These are phyloP conservation scores for Alviniconcha marisindica DNA, from an alignment of 1,140 invertebrate genomes.

Conservation along the genomic window DNA sequence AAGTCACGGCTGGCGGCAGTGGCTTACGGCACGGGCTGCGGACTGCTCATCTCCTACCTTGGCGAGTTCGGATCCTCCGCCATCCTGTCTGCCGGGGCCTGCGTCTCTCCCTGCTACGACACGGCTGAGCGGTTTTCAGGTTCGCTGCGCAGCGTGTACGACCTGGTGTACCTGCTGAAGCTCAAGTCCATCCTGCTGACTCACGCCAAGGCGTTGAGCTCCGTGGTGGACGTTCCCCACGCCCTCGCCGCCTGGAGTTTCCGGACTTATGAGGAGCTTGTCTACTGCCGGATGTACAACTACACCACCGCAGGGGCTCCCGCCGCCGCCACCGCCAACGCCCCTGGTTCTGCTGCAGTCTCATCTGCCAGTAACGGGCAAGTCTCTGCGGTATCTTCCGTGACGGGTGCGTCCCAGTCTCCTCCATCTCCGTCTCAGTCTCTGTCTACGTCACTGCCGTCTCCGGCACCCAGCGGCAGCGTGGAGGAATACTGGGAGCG, in stretches of 20 bases:
- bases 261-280: constrained; percentile 52
- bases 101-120: constrained; percentile 66
- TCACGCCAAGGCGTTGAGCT: constrained; percentile 55
- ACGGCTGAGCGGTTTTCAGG: constrained; percentile 41
- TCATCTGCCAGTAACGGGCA: not conserved
- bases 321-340: not conserved
- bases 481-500: constrained; percentile 65
- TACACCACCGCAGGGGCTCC: not conserved
- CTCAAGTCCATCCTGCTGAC: constrained; percentile 57
- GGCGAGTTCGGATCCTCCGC: constrained; percentile 67
- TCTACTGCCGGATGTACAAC: constrained; percentile 62
- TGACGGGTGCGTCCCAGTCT: not conserved
- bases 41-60: constrained; percentile 65
- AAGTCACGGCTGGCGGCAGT: constrained; percentile 54
- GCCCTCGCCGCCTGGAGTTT: constrained; percentile 54
- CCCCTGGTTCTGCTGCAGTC: not conserved
- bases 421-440: not conserved
- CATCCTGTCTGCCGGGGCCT: constrained; percentile 52
- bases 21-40: constrained; percentile 59
- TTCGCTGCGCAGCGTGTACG: constrained; percentile 54
- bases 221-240: constrained; percentile 54
- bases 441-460: not conserved
- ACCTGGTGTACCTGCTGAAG: constrained; percentile 54
- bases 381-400: not conserved
- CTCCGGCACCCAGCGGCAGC: not conserved